Percentiles rank a stretch among this genome's conserved stretches.
phyloP scores from a whole-genome alignment of 2,888 invertebrate genomes.

The Netelia melanura region DNA sequence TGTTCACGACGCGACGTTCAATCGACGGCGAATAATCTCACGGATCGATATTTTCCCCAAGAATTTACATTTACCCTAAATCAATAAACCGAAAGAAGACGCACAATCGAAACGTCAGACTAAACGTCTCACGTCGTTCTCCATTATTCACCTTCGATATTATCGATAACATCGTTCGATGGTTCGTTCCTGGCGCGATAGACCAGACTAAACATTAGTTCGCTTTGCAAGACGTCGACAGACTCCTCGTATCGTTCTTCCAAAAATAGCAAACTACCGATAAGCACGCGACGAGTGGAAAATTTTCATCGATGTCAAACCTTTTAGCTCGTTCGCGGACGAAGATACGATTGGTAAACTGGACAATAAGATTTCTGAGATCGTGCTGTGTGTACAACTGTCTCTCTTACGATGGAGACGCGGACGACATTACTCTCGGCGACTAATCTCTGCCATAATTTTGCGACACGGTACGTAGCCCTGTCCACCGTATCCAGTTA shows the following conservation, averaged over 20 bases:
- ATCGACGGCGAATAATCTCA: neutral
- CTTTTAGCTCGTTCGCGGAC: slow-evolving; percentile 6
- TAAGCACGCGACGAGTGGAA: neutral
- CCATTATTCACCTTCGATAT: neutral
- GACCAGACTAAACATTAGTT: slow-evolving; percentile 11
- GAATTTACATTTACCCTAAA: neutral
- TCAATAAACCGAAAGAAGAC: neutral
- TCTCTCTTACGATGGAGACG: slow-evolving; percentile 15
- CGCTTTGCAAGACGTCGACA: neutral
- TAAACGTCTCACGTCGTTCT: too few species aligned
- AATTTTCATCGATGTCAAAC: neutral
- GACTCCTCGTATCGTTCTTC: slow-evolving; percentile 22
- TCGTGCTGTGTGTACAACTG: neutral
- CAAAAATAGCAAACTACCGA: slow-evolving; percentile 14
- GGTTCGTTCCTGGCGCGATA: neutral
- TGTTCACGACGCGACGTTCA: neutral
- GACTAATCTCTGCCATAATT: slow-evolving; percentile 69
- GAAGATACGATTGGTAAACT: neutral
- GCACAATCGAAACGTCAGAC: too few species aligned
- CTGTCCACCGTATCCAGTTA: slow-evolving; percentile 32
- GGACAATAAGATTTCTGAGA: neutral
- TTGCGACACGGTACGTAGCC: slow-evolving; percentile 52
- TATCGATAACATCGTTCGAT: neutral
- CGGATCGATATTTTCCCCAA: neutral
- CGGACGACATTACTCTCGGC: slow-evolving; percentile 51